Percentiles rank a stretch among this genome's conserved stretches.
phyloP scores from a whole-genome alignment of 2,888 invertebrate species.

The Tetragnatha montana region DNA sequence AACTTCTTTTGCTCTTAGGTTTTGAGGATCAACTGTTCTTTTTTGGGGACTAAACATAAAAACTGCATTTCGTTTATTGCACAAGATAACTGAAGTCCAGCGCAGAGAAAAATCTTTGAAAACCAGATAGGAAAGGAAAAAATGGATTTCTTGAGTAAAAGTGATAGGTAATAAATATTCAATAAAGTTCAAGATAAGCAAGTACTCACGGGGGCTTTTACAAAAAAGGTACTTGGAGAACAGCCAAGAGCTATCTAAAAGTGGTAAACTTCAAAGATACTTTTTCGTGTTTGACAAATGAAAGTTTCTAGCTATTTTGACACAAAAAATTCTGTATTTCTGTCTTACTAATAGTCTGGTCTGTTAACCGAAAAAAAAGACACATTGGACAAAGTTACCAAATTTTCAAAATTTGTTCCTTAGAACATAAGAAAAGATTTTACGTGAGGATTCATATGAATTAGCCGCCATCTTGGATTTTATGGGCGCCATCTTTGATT shows the following conservation, averaged over 20 bases:
- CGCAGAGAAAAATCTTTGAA: background rate
- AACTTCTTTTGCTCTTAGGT: too few species aligned
- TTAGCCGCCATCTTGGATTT: too few species aligned
- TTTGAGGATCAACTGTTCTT: too few species aligned
- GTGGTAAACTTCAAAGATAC: background rate
- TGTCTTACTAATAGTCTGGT: too few species aligned
- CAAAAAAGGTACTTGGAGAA: background rate
- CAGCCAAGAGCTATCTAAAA: background rate
- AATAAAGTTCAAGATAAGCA: background rate
- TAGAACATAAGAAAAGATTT: too few species aligned
- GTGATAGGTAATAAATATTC: slow-evolving; percentile 1
- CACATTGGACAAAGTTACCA: too few species aligned
- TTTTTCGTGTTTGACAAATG: background rate
- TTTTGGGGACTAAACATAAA: background rate
- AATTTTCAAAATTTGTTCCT: too few species aligned
- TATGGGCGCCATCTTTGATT: too few species aligned
- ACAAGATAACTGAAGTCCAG: background rate
- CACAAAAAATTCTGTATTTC: background rate
- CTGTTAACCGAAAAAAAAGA: too few species aligned
- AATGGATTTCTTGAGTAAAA: background rate
- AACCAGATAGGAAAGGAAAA: background rate
- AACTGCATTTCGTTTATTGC: background rate
- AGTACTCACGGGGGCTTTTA: background rate
- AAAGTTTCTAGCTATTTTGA: background rate
- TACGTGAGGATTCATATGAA: too few species aligned